phyloP scores from a whole-genome alignment of 2,888 invertebrate species.

The Campoplex capitator region DNA sequence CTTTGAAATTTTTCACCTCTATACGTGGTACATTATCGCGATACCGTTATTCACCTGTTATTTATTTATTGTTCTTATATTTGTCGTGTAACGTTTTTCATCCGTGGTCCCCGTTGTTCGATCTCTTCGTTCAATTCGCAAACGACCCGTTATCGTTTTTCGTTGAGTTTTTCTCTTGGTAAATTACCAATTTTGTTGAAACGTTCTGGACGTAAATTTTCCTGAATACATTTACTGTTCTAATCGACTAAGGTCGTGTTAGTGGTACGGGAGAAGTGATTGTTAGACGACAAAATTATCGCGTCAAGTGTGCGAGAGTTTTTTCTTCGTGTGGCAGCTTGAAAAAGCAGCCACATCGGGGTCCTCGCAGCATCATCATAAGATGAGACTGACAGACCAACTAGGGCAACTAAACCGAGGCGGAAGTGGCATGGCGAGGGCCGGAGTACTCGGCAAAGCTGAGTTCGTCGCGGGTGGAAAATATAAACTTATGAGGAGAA shows the following conservation, averaged over 20 bases:
- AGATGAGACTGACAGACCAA: constrained; percentile 41
- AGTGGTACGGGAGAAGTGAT: not conserved
- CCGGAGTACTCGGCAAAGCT: constrained; percentile 83
- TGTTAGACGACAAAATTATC: not conserved
- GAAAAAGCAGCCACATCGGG: constrained; percentile 44
- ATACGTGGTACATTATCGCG: constrained; percentile 15
- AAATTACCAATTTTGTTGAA: not conserved
- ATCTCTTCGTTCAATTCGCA: not conserved
- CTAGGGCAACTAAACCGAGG: constrained; percentile 19
- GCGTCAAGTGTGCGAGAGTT: not conserved
- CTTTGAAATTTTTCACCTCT: constrained; percentile 29
- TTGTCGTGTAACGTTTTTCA: not conserved
- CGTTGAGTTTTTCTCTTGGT: constrained; percentile 1
- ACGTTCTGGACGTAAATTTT: not conserved
- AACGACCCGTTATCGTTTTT: constrained; percentile 25
- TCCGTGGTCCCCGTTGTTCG: constrained; percentile 32
- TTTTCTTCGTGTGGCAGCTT: constrained; percentile 52
- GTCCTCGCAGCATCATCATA: constrained; percentile 29
- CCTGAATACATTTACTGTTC: not conserved
- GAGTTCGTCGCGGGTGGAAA: constrained; percentile 96
- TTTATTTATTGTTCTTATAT: constrained; percentile 24
- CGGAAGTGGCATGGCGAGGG: constrained; percentile 75
- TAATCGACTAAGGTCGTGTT: not conserved
- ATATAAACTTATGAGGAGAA: constrained; percentile 97
- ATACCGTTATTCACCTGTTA: constrained; percentile 62